Evolutionary conservation across 2,888 invertebrate genomes (phyloP).

Genomic region (Tipula confusa): DNA sequence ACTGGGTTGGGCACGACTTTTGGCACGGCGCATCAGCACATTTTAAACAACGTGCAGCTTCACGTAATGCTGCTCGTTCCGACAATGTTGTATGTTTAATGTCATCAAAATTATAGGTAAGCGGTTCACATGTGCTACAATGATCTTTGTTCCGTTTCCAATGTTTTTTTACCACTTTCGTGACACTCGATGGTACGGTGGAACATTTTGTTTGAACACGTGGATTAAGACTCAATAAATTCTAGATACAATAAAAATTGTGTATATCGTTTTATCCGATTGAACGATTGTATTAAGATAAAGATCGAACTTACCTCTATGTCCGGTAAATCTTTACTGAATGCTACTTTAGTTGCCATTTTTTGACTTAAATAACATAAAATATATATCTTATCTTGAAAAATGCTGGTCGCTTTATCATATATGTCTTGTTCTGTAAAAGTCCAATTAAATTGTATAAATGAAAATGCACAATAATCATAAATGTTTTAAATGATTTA

Average conservation of each 20-base stretch:
- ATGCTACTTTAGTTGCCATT: neutral
- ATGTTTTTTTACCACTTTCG: constrained; percentile 82
- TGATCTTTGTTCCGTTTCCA: constrained; percentile 84
- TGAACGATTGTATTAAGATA: too few species aligned
- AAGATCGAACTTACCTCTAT: neutral
- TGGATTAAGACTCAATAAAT: constrained; percentile 81
- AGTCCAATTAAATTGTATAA: neutral
- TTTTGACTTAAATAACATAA: neutral
- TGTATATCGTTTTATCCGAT: neutral
- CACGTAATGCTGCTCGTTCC: constrained; percentile 87
- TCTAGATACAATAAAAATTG: constrained; percentile 57
- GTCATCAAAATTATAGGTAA: constrained; percentile 89
- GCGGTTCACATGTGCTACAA: constrained; percentile 59
- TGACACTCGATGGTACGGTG: constrained; percentile 75
- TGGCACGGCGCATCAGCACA: constrained; percentile 97
- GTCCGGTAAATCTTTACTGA: neutral
- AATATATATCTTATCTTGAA: neutral
- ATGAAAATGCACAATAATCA: neutral
- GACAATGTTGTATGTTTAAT: constrained; percentile 96
- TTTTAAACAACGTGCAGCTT: constrained; percentile 84
- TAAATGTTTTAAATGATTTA: too few species aligned
- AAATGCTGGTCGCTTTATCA: neutral
- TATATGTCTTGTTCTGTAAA: neutral
- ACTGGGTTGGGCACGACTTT: constrained; percentile 96
- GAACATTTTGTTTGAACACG: constrained; percentile 69